Evolutionary conservation across 2,888 invertebrate genomes (phyloP).

Genomic region (Prenolepis imparis): DNA sequence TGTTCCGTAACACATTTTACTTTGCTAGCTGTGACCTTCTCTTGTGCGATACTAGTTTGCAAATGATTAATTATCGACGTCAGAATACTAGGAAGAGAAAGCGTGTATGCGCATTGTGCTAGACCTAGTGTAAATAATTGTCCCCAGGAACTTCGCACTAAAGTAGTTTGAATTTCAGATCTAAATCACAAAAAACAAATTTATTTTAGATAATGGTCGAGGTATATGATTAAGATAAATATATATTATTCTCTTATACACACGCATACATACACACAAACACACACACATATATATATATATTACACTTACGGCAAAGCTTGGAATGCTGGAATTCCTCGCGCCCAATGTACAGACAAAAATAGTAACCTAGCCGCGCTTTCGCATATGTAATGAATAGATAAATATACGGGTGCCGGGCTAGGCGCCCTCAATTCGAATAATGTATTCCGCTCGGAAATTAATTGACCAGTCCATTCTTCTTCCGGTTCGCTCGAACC

Average conservation of each 20-base stretch:
- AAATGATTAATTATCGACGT: conserved; percentile 94
- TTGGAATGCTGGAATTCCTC: conserved; percentile 94
- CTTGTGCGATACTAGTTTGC: conserved; percentile 91
- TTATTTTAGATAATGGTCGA: conserved; percentile 20
- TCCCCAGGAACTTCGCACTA: conserved; percentile 96
- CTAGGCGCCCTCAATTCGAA: conserved; percentile 93
- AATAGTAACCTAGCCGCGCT: conserved; percentile 97
- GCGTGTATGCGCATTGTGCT: conserved; percentile 93
- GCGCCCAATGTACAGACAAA: conserved; percentile 95
- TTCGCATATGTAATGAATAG: conserved; percentile 98
- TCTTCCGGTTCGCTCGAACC: conserved; percentile 85
- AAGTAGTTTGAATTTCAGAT: conserved; percentile 93
- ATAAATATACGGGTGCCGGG: conserved; percentile 95
- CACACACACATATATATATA: background rate
- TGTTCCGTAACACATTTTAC: conserved; percentile 93
- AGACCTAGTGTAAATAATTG: conserved; percentile 96
- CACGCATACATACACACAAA: background rate
- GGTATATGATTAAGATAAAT: background rate
- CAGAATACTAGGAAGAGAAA: conserved; percentile 93
- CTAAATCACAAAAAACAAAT: conserved; percentile 86
- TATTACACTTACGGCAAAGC: conserved; percentile 89
- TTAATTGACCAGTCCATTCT: conserved; percentile 88
- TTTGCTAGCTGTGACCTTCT: conserved; percentile 92
- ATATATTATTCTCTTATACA: background rate
- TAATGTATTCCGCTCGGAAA: conserved; percentile 90